Percentiles rank a stretch among this genome's conserved stretches.
Evolutionary conservation across 2,888 invertebrate genomes (phyloP).

Genomic region (Tipula confusa): DNA sequence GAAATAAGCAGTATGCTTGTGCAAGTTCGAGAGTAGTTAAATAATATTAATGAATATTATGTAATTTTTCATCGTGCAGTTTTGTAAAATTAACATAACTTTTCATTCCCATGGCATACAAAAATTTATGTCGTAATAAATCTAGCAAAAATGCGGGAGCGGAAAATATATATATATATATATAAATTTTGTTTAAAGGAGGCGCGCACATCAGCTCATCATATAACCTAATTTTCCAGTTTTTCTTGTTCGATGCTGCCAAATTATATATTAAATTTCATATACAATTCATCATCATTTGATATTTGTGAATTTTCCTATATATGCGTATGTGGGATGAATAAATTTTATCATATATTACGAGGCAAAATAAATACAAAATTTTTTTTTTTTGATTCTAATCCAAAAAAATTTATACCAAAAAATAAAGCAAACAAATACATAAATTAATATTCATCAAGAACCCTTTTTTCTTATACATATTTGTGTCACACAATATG

Average conservation of each 20-base stretch:
- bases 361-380: background rate
- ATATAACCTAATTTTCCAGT: background rate
- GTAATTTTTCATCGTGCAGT: conserved; percentile 20
- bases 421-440: background rate
- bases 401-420: background rate
- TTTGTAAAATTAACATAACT: conserved; percentile 5
- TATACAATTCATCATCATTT: conserved; percentile 12
- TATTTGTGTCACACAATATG: background rate
- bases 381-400: background rate
- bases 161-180: background rate
- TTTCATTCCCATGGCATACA: background rate
- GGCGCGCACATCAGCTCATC: background rate
- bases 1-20: conserved; percentile 13
- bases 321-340: background rate
- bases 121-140: background rate
- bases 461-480: background rate
- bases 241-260: background rate
- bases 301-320: background rate
- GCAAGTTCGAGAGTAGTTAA: background rate
- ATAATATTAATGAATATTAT: background rate
- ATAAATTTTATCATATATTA: conserved; percentile 9
- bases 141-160: background rate
- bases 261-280: conserved; percentile 25
- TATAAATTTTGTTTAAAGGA: no score
- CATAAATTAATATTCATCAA: conserved; percentile 5